Percentiles rank a stretch among this genome's conserved stretches.
phyloP scores from a whole-genome alignment of 2,113 vertebrate species.

The Urocolius indicus region DNA sequence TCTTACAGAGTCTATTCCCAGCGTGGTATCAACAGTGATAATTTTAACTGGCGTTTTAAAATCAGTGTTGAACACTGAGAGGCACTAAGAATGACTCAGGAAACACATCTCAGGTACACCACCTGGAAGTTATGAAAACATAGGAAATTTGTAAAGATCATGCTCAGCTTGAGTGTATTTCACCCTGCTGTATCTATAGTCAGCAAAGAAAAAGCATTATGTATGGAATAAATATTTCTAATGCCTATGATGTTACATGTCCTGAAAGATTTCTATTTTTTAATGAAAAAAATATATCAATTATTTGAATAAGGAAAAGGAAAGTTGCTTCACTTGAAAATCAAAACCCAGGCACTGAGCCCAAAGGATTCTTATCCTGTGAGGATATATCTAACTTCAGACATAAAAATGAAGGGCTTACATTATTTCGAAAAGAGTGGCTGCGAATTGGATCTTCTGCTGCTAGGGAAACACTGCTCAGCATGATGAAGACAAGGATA shows the following conservation, averaged over 20 bases:
- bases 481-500: conserved; percentile 99
- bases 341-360: neutral
- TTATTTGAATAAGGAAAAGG: neutral
- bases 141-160: neutral
- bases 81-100: neutral
- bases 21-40: neutral
- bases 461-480: conserved; percentile 95
- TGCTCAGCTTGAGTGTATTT: neutral
- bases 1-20: neutral
- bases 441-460: conserved; percentile 98
- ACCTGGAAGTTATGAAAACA: neutral
- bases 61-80: neutral
- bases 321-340: neutral
- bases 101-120: neutral
- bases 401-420: conserved; percentile 77
- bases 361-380: neutral
- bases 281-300: neutral
- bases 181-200: neutral
- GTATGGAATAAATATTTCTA: neutral
- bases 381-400: neutral
- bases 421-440: conserved; percentile 94
- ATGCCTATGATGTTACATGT: neutral
- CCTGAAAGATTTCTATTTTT: neutral
- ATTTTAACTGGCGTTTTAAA: neutral
- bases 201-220: neutral